These are phyloP conservation scores for Cnemophilus loriae DNA, from an alignment of 2,113 vertebrate genomes.

Conservation along the genomic window DNA sequence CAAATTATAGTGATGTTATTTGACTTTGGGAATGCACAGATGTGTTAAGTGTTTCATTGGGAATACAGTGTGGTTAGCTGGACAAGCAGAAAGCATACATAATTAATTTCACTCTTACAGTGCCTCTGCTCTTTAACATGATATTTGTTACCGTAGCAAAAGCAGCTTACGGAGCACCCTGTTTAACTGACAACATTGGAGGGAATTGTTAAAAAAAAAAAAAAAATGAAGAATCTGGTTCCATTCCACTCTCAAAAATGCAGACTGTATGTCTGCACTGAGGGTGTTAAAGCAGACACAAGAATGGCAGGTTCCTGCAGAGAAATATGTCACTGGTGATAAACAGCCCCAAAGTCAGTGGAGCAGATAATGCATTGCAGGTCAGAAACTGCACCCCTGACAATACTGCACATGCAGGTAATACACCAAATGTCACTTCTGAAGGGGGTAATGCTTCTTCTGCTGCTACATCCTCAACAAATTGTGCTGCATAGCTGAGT, in stretches of 20 bases:
- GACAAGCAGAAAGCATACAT: conserved; percentile 58
- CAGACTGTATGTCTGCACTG: conserved; percentile 16
- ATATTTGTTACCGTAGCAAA: background rate
- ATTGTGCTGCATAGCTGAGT: conserved; percentile 28
- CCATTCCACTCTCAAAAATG: conserved; percentile 16
- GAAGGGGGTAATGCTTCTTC: conserved; percentile 41
- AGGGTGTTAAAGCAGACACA: conserved; percentile 25
- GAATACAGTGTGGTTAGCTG: conserved; percentile 44
- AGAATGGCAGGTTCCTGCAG: conserved; percentile 48
- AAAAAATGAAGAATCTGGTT: background rate
- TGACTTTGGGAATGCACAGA: conserved; percentile 23
- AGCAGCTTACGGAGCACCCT: background rate
- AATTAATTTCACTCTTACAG: conserved; percentile 52
- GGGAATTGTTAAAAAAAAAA: background rate
- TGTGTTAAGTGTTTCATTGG: conserved; percentile 43
- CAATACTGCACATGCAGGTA: conserved; percentile 43
- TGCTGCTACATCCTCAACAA: conserved; percentile 48
- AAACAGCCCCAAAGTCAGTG: conserved; percentile 52
- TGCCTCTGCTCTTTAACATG: conserved; percentile 27
- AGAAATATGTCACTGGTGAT: conserved; percentile 58
- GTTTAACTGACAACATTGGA: background rate
- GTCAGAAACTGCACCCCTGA: conserved; percentile 62
- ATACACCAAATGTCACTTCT: conserved; percentile 57
- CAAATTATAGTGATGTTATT: conserved; percentile 4
- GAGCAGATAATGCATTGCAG: conserved; percentile 66